These are phyloP conservation scores for Nephrotoma flavescens DNA, from an alignment of 2,888 invertebrate species.

Conservation along the genomic window DNA sequence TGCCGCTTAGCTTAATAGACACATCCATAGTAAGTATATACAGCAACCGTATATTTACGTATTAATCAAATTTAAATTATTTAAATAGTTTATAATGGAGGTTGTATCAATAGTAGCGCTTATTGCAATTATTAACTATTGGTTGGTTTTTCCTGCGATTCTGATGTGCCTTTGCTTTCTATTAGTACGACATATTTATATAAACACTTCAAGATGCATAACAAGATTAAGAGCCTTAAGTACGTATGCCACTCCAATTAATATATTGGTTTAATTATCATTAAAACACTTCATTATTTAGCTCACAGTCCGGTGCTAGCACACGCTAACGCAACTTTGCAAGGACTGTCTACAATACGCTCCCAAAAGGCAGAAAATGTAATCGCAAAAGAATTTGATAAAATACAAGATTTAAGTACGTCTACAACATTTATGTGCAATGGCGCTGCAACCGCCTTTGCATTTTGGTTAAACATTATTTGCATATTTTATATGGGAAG, in stretches of 20 bases:
- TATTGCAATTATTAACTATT: slow-evolving; percentile 45
- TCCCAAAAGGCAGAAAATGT: slow-evolving; percentile 44
- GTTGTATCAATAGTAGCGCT: slow-evolving; percentile 41
- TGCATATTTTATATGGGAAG: slow-evolving; percentile 48
- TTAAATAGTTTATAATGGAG: slow-evolving; percentile 25
- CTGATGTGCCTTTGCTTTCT: slow-evolving; percentile 43
- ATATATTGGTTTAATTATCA: background rate
- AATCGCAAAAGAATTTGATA: slow-evolving; percentile 42
- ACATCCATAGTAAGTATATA: slow-evolving; percentile 37
- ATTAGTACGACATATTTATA: slow-evolving; percentile 38
- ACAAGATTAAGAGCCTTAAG: slow-evolving; percentile 32
- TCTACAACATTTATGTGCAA: slow-evolving; percentile 60
- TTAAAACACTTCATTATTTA: slow-evolving; percentile 19
- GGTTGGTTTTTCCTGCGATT: slow-evolving; percentile 42
- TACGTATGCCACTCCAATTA: slow-evolving; percentile 16
- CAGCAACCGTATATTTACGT: background rate
- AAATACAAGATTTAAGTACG: slow-evolving; percentile 43
- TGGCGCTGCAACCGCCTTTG: slow-evolving; percentile 52
- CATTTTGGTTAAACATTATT: slow-evolving; percentile 53
- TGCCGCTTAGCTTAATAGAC: slow-evolving; percentile 44
- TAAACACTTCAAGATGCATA: slow-evolving; percentile 38
- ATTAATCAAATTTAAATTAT: background rate
- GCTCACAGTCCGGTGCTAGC: slow-evolving; percentile 58
- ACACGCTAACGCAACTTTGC: slow-evolving; percentile 52
- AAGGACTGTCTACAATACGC: slow-evolving; percentile 58